Evolutionary conservation across 1,140 invertebrate genomes (phyloP), one percentile per base, ranked within the genome.

Genomic region (Saccostrea cuccullata): DNA sequence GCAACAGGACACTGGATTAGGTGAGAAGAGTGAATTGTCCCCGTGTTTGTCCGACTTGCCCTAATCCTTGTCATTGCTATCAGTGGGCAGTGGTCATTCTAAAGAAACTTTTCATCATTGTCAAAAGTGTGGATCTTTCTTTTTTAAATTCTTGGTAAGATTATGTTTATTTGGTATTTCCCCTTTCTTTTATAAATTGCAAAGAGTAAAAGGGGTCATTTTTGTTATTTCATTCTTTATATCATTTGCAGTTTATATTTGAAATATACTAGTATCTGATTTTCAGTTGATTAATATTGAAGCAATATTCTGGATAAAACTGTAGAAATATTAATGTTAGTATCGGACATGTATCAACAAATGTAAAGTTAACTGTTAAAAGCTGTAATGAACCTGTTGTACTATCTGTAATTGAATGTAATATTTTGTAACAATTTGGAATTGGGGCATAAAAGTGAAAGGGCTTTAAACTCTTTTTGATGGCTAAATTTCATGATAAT

Each of bases 351-450:
- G 17, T 17, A 15, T 77, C 15, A 47, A 77, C 23, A 77, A 47
- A 77, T 30, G 15, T 77, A 26, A 30, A 36, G 30, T 9, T 36
- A 13, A 11, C 23, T 77, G 26, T 77, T 26, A 12, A 30, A 30
- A 77, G 58, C 15, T 77, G 15, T 77, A 30, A 67, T 67, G 60
- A 23, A 17, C 26, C 30, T 77, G 23, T 77, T 77, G 13, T 67
- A 73, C 67, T 26, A 26, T 77, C 70, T 77, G 70, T 26, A 77
- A 77, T 77, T 15, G 26, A 9, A 13, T 77, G 70, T 77, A 77
- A 77, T 77, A 77, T 77, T 77, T 77, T 26, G 70, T 77, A 77
- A 77, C 70, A 77, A 77, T 77, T 77, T 77, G 70, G 70, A 77
- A 77, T 77, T 77, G 70, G 70, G 26, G 70, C 70, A 36, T 77